phyloP scores from a whole-genome alignment of 2,888 invertebrate genomes.

The Acanthococcus lagerstroemiae region DNA sequence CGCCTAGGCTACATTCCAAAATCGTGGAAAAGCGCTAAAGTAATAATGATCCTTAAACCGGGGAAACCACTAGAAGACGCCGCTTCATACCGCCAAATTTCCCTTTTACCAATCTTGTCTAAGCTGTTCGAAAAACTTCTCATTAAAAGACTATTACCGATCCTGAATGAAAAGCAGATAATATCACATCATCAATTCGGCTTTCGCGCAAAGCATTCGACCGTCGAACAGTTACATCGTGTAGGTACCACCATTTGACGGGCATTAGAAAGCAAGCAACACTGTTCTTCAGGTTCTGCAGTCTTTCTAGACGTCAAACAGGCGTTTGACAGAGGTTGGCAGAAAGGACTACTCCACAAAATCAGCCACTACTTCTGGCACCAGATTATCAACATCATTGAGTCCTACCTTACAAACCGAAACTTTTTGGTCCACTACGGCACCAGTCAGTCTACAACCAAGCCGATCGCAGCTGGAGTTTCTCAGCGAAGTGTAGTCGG shows the following conservation, averaged over 20 bases:
- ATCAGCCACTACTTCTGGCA: not conserved
- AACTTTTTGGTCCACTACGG: not conserved
- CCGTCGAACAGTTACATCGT: slow-evolving; percentile 16
- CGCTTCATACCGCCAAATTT: slow-evolving; percentile 26
- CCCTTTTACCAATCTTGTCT: slow-evolving; percentile 13
- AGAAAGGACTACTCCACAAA: too few relatives aligned
- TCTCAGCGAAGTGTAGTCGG: slow-evolving; percentile 13
- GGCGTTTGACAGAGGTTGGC: too few relatives aligned
- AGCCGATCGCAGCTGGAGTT: not conserved
- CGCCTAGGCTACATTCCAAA: slow-evolving; percentile 35
- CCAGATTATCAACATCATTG: not conserved
- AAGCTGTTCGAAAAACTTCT: slow-evolving; percentile 31
- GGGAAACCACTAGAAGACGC: slow-evolving; percentile 10
- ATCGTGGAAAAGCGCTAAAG: too few relatives aligned
- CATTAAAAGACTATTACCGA: slow-evolving; percentile 17
- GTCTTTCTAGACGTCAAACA: too few relatives aligned
- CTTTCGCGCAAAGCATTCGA: not conserved
- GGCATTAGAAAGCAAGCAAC: slow-evolving; percentile 18
- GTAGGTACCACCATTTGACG: too few relatives aligned
- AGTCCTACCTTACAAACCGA: not conserved
- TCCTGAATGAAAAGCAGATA: not conserved
- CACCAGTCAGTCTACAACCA: not conserved
- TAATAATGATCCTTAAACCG: too few relatives aligned
- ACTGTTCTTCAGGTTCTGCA: slow-evolving; percentile 12
- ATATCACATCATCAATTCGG: too few relatives aligned